Base-by-base conservation (phyloP, 2,113 vertebrate species). In the Corythornis cristatus region DNA sequence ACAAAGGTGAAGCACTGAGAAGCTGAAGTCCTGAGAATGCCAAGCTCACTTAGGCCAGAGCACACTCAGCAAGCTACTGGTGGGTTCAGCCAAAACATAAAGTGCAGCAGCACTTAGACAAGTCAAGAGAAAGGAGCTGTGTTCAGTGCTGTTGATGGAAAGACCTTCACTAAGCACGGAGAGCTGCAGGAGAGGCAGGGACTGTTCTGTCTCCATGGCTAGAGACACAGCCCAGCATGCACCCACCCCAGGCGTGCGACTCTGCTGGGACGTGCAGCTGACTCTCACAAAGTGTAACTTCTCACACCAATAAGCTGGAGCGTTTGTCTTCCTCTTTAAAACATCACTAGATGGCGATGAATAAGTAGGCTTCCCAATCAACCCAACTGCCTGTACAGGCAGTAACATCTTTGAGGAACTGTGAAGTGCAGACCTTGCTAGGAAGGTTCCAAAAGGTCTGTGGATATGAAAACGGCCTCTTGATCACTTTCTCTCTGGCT, bases 331-430 rank as follows among this genome's bases (percentile, higher is more conserved):
- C 26, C 35, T 72, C 70, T 5, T 78, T 37, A 64, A 58, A 51
- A 60, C 48, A 51, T 88, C 93, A 76, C 93, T 94, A 95, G 91
- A 92, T 91, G 86, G 90, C 78, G 86, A 65, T 89, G 82, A 79
- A 83, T 22, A 76, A 77, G 76, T 31, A 19, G 19, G 42, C 66
- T 82, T 43, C 71, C 31, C 40, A 53, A 26, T 33, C 6, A 35
- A 68, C 29, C 29, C 20, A n/a, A 40, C 9, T 31, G 62, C 54
- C 35, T 26, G 60, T 1, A 20, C 7, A 18, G 25, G 42, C 43
- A 64, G 31, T 0, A 29, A 66, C 50, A 46, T 18, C 58, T 65
- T 28, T 5, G 50, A 82, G 74, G 86, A 95, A 73, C 14, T 12
- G 6, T 26, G 3, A 45, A 25, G 17, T 58, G 26, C 66, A 82